phyloP scores from a whole-genome alignment of 92 coral and sea anemone species.

The Phymanthus crucifer region DNA sequence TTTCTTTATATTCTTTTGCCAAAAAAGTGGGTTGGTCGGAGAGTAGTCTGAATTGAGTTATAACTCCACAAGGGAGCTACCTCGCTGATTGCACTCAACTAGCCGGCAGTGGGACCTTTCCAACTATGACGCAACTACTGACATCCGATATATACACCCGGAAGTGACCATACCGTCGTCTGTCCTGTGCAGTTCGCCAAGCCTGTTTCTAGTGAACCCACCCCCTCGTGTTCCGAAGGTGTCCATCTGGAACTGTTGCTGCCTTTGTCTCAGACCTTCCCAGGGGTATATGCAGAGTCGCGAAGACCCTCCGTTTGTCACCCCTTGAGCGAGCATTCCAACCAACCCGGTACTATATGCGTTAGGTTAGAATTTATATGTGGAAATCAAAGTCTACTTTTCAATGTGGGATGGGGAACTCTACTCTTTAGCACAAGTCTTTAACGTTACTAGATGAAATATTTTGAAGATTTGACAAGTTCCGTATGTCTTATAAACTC shows the following conservation, averaged over 20 bases:
- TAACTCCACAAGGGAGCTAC: conserved; percentile 68
- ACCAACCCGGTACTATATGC: conserved; percentile 67
- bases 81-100: conserved; percentile 98
- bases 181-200: conserved; percentile 86
- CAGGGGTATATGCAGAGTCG: conserved; percentile 93
- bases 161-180: conserved; percentile 48
- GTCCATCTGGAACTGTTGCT: conserved; percentile 75
- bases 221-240: conserved; percentile 83
- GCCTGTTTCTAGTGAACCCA: conserved; percentile 98
- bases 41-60: conserved; percentile 99
- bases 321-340: conserved; percentile 99
- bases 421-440: not conserved
- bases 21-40: conserved; percentile 72
- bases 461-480: not conserved
- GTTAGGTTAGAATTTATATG: conserved; percentile 7
- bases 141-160: conserved; percentile 68
- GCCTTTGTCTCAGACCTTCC: conserved; percentile 99
- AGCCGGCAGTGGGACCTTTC: conserved; percentile 97
- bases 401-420: conserved; percentile 28
- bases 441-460: not conserved
- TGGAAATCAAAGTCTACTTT: not conserved
- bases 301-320: conserved; percentile 76
- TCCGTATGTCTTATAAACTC: not conserved
- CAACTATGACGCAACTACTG: conserved; percentile 96
- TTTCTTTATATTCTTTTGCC: no score